phyloP scores from a whole-genome alignment of 2,888 invertebrate species.

The Archaeoteleia sp. region DNA sequence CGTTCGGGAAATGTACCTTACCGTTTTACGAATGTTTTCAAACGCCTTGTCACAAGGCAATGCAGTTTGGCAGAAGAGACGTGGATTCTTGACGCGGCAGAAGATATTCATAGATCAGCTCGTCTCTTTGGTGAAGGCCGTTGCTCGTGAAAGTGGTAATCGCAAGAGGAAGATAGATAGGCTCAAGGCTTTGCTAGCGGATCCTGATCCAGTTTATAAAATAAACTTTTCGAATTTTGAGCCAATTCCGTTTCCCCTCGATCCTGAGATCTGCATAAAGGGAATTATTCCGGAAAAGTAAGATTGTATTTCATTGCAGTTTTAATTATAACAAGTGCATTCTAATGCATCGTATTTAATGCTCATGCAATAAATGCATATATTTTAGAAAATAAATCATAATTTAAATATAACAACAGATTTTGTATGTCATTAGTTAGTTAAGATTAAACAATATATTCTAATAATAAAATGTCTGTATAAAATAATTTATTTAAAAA shows the following conservation, averaged over 20 bases:
- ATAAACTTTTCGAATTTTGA: conserved; percentile 93
- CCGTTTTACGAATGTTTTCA: conserved; percentile 91
- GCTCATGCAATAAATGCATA: too few species aligned
- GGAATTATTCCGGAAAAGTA: conserved; percentile 90
- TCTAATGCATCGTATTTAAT: too few species aligned
- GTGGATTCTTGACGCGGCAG: conserved; percentile 87
- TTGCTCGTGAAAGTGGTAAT: conserved; percentile 93
- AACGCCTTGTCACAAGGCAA: conserved; percentile 83
- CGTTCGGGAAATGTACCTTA: conserved; percentile 89
- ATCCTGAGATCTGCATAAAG: conserved; percentile 92
- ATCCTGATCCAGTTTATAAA: conserved; percentile 85
- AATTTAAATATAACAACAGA: too few species aligned
- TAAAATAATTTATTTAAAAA: too few species aligned
- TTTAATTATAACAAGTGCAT: too few species aligned
- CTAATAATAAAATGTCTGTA: too few species aligned
- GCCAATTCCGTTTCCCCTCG: conserved; percentile 94
- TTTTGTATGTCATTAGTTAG: too few species aligned
- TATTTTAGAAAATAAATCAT: too few species aligned
- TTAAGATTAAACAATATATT: too few species aligned
- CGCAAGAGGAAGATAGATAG: conserved; percentile 94
- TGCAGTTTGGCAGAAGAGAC: conserved; percentile 83
- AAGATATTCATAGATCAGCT: conserved; percentile 94
- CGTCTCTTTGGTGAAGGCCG: conserved; percentile 89
- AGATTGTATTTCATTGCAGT: conserved; percentile 51
- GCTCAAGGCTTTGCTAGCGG: conserved; percentile 87